Conservation (phyloP, 2,888 invertebrate species). For the Noctua janthina region DNA sequence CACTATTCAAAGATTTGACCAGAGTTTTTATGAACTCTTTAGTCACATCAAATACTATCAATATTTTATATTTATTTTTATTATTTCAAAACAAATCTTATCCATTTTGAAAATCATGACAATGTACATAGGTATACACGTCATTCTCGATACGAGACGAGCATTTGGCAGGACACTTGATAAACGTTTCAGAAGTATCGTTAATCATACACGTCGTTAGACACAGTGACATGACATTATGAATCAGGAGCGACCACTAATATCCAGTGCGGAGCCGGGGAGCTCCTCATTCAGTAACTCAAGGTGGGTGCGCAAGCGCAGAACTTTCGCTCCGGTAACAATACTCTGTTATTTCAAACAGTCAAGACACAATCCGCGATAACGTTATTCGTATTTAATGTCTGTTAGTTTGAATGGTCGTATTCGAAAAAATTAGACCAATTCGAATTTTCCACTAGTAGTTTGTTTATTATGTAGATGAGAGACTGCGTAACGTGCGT, state of each 20-base stretch:
- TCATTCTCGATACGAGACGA: slow-evolving; percentile 20
- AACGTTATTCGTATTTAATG: slow-evolving; percentile 50
- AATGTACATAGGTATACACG: neutral
- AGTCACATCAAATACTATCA: too few species aligned
- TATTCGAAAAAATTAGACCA: slow-evolving; percentile 36
- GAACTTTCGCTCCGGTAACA: slow-evolving; percentile 43
- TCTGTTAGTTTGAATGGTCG: slow-evolving; percentile 18
- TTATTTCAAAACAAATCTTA: too few species aligned
- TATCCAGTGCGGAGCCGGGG: slow-evolving; percentile 22
- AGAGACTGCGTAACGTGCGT: slow-evolving; percentile 44
- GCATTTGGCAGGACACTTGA: slow-evolving; percentile 38
- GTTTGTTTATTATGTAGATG: slow-evolving; percentile 62
- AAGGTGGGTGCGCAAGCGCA: slow-evolving; percentile 4
- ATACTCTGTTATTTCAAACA: slow-evolving; percentile 31
- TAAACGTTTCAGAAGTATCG: slow-evolving; percentile 36
- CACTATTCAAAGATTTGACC: too few species aligned
- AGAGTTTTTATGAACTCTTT: too few species aligned
- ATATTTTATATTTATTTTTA: too few species aligned
- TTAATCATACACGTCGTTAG: slow-evolving; percentile 43
- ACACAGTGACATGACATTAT: slow-evolving; percentile 40
- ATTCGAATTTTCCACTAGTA: slow-evolving; percentile 36
- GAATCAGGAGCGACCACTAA: slow-evolving; percentile 41
- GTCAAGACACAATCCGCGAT: slow-evolving; percentile 3
- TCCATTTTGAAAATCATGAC: too few species aligned
- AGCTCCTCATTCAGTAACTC: slow-evolving; percentile 42